Evolutionary conservation across 1,140 invertebrate species (phyloP), one percentile per base, ranked within the genome.

Genomic region (Caerostris darwini): DNA sequence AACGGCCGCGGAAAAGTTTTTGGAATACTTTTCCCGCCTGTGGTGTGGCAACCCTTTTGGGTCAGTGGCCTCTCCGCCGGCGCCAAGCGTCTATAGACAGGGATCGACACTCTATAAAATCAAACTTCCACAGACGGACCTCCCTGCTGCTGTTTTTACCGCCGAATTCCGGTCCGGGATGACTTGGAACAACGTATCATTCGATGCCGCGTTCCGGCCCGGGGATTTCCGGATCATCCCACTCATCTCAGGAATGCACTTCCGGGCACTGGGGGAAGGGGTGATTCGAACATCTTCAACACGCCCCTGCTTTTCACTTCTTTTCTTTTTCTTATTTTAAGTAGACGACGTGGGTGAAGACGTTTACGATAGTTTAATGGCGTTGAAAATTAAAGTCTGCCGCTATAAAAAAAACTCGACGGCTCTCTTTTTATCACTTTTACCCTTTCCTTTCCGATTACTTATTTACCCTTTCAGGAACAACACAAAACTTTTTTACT

Each of bases 31-130:
- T 87, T 87, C 56, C 59, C 64, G n/a, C 34, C 34, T 57, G 7
- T 3, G 34, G n/a, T 59, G 17, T 87, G 59, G 85, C 85, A 87
- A 87, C 85, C 85, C 85, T 87, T 87, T 87, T 87, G 85, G 85
- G 85, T 87, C 85, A 87, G 85, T 87, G 85, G 85, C 85, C 85
- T 87, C 7, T 61, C 50, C 59, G 85, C 7, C 14, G 85, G 85
- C 85, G 85, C 85, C 85, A 87, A 87, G 57, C 85, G 19, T 64
- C 58, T 61, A 34, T 7, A n/a, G n/a, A 61, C 58, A 59, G 58
- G n/a, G 14, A 64, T 34, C n/a, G n/a, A n/a, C 85, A 77, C 69
- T 59, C 59, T 57, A 59, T 59, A 59, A 87, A 59, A 87, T 58
- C 8, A 64, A 86, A 87, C 57, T 87, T 87, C 64, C 8, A 5